phyloP scores from a whole-genome alignment of 1,140 invertebrate species.

The Lordiphosa stackelbergi region DNA sequence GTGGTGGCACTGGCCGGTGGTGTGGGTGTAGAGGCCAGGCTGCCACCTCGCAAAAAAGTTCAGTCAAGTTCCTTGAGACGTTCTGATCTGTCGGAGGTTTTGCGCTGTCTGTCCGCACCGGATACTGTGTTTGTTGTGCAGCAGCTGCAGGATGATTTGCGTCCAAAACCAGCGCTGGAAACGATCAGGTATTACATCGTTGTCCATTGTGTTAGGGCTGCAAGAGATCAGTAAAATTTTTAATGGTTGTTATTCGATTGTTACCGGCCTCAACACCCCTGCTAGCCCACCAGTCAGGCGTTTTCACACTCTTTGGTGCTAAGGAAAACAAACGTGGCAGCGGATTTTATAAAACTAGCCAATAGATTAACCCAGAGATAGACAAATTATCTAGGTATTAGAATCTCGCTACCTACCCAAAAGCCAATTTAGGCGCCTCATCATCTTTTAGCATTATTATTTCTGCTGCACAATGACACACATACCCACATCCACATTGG shows the following conservation, averaged over 20 bases:
- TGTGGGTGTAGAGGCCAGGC: slow-evolving; percentile 70
- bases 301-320: slow-evolving; percentile 9
- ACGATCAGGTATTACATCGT: slow-evolving; percentile 83
- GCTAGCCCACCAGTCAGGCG: slow-evolving; percentile 19
- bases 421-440: slow-evolving; percentile 42
- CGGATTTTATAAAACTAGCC: slow-evolving; percentile 24
- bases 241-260: slow-evolving; percentile 16
- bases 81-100: slow-evolving; percentile 80
- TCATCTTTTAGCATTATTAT: slow-evolving; percentile 40
- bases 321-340: slow-evolving; percentile 44
- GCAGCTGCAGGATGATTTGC: slow-evolving; percentile 72
- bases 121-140: slow-evolving; percentile 40
- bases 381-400: slow-evolving; percentile 27
- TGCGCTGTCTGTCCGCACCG: slow-evolving; percentile 64
- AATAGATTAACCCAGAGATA: slow-evolving; percentile 17
- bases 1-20: slow-evolving; percentile 76
- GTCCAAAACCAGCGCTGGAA: slow-evolving; percentile 86
- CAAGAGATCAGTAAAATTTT: slow-evolving; percentile 4
- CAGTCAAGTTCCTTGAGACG: slow-evolving; percentile 86
- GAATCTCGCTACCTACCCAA: slow-evolving; percentile 24
- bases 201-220: slow-evolving; percentile 66
- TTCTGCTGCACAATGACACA: slow-evolving; percentile 51
- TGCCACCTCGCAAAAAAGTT: slow-evolving; percentile 81
- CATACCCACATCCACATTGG: slow-evolving; percentile 19
- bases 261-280: neutral